Evolutionary conservation across 2,888 invertebrate species (phyloP).

Genomic region (Amphipyra berbera): DNA sequence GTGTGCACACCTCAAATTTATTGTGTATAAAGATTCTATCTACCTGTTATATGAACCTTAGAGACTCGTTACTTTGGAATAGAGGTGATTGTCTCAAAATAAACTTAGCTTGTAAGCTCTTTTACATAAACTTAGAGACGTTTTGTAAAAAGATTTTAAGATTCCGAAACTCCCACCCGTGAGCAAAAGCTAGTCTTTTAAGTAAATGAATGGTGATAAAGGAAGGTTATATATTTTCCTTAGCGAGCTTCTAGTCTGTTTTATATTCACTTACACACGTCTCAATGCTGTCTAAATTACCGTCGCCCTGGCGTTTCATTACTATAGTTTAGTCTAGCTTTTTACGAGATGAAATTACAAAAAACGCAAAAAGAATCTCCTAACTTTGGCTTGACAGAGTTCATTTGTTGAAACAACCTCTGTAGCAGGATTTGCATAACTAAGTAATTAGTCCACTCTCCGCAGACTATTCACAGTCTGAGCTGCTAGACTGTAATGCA

Average conservation of each 20-base stretch:
- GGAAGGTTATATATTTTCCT: conserved; percentile 36
- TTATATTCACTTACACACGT: conserved; percentile 39
- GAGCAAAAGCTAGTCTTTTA: conserved; percentile 23
- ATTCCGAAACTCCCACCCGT: conserved; percentile 11
- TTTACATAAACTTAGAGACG: conserved; percentile 25
- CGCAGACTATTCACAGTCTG: conserved; percentile 47
- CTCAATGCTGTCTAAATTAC: conserved; percentile 59
- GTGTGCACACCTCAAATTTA: conserved; percentile 43
- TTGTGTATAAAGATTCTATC: conserved; percentile 37
- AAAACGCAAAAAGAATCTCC: conserved; percentile 49
- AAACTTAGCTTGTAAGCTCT: conserved; percentile 23
- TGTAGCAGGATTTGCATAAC: conserved; percentile 66
- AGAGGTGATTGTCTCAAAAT: conserved; percentile 19
- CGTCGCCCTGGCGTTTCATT: conserved; percentile 39
- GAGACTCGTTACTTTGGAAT: conserved; percentile 23
- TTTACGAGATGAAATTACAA: conserved; percentile 44
- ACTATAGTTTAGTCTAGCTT: conserved; percentile 43
- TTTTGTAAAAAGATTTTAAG: conserved; percentile 25
- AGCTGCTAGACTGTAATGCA: conserved; percentile 42
- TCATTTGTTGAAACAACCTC: conserved; percentile 67
- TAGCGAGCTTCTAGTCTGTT: conserved; percentile 23
- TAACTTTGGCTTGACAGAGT: conserved; percentile 40
- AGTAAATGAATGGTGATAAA: conserved; percentile 46
- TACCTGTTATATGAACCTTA: conserved; percentile 21
- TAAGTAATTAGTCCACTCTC: conserved; percentile 68